Evolutionary conservation across 2,888 invertebrate genomes (phyloP), one percentile per base, ranked within the genome.

Genomic region (Opisthograptis luteolata): DNA sequence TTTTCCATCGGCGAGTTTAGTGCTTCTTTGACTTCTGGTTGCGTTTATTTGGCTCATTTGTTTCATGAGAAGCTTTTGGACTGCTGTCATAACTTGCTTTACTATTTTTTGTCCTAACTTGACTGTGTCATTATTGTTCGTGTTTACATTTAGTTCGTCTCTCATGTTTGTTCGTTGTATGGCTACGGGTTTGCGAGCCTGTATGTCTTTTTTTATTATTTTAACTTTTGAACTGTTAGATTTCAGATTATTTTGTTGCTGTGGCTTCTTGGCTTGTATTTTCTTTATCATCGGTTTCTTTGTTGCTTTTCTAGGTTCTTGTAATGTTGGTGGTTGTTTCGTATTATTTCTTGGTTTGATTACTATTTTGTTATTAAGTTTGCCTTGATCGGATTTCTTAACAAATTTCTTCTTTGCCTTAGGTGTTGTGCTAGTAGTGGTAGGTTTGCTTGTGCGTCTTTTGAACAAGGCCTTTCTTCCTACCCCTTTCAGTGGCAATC

Each of bases 31-130:
- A 8, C 31, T 34, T 43, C 35, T 40, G 13, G 48, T 35, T 2
- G 13, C 19, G 13, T 47, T 45, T 6, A 48, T 14, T 10, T 54
- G 48, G 5, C 28, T 28, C 5, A 70, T 64, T 36, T 74, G 70
- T 13, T 62, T 70, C 12, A 66, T 62, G 2, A 70, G 61, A 28
- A 80, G 52, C 54, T 70, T 73, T 34, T 75, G 66, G 2, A 77
- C 72, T 0, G 67, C 66, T 1, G 59, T 39, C 58, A 76, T 68
- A 1, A 79, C 72, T 57, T 63, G 62, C 10, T 72, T 75, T 0
- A 76, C 61, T 10, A 79, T 63, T 34, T 65, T 22, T 64, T 64
- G 4, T 50, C 48, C 49, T 37, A 58, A 8, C 20, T 53, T 34
- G 31, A 48, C n/a, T 36, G 58, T 36, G 31, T 45, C 54, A 17